Evolutionary conservation across 2,888 invertebrate species (phyloP), one percentile per base, ranked within the genome.

Genomic region (Drosophila antonietae): DNA sequence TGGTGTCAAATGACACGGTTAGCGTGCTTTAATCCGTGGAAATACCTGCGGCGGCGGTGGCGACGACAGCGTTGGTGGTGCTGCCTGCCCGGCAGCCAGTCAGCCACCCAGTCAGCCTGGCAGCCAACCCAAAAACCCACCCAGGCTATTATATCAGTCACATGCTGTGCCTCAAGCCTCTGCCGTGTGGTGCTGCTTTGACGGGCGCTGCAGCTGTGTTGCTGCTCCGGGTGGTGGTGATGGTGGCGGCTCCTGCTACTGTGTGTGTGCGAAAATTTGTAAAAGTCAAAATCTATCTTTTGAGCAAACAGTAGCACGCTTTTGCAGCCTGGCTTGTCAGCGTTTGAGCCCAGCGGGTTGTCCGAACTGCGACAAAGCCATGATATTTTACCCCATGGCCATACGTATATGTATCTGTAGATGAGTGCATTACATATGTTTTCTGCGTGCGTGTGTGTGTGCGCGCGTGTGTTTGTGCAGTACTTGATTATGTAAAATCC

Each of bases 1-100:
- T 80, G 89, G 91, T 91, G 91, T 90, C 90, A 90, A 90, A 90
- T 90, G 91, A 90, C 90, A 90, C 81, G 89, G 91, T 87, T 90
- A 80, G 82, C 87, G 84, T 90, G 81, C 80, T 78, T 83, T 89
- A 90, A 87, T 87, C 89, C 88, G 74, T 87, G 72, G 80, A 89
- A 87, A 90, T 87, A 87, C 87, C 90, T 90, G 87, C 88, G 90
- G 87, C 87, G 33, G 39, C 57, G 79, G 55, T 39, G 53, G 53
- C 53, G 53, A 37, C 53, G 53, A 39, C 53, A 20, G 35, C 39
- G 53, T 18, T n/a, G 53, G 39, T 39, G 53, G 15, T 39, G 56
- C 68, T 68, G 66, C 43, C 68, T 81, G 77, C 79, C 77, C 0
- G 20, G 15, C 35, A 1, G 18, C 15, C 44, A 69, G 4, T 4